These are phyloP conservation scores for Oryzias javanicus DNA, from an alignment of 2,113 vertebrate species.

Conservation along the genomic window DNA sequence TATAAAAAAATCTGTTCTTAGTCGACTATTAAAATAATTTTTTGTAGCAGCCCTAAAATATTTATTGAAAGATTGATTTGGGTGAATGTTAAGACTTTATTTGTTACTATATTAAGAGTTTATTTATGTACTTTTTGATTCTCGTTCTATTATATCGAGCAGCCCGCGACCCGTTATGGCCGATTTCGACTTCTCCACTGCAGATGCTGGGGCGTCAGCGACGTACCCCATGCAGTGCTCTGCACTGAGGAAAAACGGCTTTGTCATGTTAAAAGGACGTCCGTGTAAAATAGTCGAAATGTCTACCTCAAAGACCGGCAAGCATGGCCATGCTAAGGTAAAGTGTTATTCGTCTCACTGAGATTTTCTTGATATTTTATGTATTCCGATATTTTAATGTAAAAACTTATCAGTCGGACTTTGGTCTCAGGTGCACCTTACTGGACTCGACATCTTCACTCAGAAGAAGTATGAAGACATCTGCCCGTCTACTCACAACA, in stretches of 20 bases:
- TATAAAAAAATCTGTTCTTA: too few relatives aligned
- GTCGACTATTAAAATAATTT: too few relatives aligned
- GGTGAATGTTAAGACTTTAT: too few relatives aligned
- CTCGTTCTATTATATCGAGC: not conserved
- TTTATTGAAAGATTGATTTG: too few relatives aligned
- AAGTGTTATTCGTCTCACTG: not conserved
- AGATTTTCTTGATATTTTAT: conserved; percentile 11
- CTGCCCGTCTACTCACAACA: conserved; percentile 95
- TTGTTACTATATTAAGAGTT: not conserved
- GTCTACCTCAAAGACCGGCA: conserved; percentile 94
- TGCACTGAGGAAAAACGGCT: conserved; percentile 89
- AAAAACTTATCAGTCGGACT: not conserved
- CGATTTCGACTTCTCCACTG: conserved; percentile 80
- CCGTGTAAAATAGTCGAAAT: conserved; percentile 95
- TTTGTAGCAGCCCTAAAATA: not conserved
- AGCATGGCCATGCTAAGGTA: conserved; percentile 95
- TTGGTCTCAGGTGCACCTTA: conserved; percentile 84
- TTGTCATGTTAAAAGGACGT: conserved; percentile 86
- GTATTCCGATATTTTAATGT: not conserved
- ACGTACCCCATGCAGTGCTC: conserved; percentile 90
- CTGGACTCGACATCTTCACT: conserved; percentile 92
- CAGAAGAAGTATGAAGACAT: conserved; percentile 93
- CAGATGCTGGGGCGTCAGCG: conserved; percentile 83
- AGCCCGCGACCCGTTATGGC: conserved; percentile 73
- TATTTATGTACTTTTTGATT: not conserved